These are phyloP conservation scores for Amia ocellicauda DNA, from an alignment of 2,113 vertebrate genomes.

Conservation along the genomic window DNA sequence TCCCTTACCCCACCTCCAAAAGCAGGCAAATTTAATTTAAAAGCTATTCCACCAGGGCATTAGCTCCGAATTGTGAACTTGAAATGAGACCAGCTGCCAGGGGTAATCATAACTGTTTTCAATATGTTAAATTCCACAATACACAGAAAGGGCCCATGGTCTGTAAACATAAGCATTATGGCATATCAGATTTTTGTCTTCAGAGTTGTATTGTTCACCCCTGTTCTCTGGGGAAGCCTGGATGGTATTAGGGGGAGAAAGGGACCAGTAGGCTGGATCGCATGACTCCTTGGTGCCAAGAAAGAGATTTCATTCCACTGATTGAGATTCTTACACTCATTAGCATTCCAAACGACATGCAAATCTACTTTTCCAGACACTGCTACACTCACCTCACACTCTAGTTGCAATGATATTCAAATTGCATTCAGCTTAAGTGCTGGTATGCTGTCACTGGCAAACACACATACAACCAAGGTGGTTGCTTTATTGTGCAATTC, in stretches of 20 bases:
- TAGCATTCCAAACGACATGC: slow-evolving; percentile 37
- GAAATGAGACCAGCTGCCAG: slow-evolving; percentile 4
- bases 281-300: no score
- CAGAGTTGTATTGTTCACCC: not conserved
- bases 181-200: not conserved
- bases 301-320: no score
- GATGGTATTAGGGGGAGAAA: no score
- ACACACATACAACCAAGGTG: not conserved
- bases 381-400: slow-evolving; percentile 31
- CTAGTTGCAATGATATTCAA: slow-evolving; percentile 17
- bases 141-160: not conserved
- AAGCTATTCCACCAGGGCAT: not conserved
- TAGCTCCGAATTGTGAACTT: slow-evolving; percentile 1
- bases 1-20: not conserved
- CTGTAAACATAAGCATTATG: not conserved
- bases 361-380: slow-evolving; percentile 43
- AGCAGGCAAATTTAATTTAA: not conserved
- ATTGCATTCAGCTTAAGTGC: not conserved
- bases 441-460: not conserved
- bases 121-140: not conserved
- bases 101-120: not conserved
- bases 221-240: not conserved
- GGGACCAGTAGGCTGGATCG: no score
- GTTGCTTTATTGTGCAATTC: not conserved
- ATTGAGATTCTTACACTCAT: slow-evolving; percentile 28